phyloP scores from a whole-genome alignment of 2,113 vertebrate genomes.

The Prionailurus viverrinus region DNA sequence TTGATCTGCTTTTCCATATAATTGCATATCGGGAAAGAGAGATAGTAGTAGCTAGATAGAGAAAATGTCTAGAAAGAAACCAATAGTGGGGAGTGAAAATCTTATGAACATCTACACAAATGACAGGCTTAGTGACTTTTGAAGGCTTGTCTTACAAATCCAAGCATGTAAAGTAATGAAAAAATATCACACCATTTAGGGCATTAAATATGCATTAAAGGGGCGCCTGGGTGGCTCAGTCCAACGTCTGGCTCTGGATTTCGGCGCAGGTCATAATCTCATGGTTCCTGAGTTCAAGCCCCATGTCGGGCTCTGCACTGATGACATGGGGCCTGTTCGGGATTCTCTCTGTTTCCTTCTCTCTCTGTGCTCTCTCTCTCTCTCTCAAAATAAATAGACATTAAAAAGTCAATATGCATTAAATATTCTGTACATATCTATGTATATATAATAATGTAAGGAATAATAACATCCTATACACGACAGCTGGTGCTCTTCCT shows the following conservation, averaged over 20 bases:
- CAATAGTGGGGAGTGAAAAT: neutral
- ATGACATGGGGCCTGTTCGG: too few species aligned
- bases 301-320: too few species aligned
- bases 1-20: neutral
- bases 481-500: neutral
- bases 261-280: too few species aligned
- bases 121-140: neutral
- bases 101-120: neutral
- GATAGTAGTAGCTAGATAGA: neutral
- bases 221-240: too few species aligned
- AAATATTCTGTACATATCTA: neutral
- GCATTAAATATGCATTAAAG: neutral
- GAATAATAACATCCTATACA: neutral
- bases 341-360: too few species aligned
- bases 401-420: constrained; percentile 3
- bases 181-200: neutral
- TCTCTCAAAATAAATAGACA: neutral
- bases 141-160: constrained; percentile 27
- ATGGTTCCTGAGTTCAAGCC: too few species aligned
- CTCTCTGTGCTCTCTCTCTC: too few species aligned
- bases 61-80: neutral
- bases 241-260: too few species aligned
- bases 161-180: constrained; percentile 9
- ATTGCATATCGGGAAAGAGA: neutral
- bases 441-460: neutral